Base-by-base conservation (phyloP, 2,113 vertebrate genomes). In the Bujurquina vittata region DNA sequence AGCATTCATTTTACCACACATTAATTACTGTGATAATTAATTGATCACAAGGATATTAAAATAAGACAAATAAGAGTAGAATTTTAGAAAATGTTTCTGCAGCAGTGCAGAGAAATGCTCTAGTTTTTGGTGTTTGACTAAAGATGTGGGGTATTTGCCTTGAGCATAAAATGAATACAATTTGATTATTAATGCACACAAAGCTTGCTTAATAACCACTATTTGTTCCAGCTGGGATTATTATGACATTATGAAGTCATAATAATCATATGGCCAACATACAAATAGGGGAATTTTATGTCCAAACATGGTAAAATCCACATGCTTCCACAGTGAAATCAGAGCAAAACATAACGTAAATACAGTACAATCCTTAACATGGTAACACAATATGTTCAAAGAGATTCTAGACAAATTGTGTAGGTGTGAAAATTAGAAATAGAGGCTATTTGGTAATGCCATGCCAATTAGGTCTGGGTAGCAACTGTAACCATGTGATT, bases 401-500 rank as follows among this genome's bases (percentile, higher is more conserved):
- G 78, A 87, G 84, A 87, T 86, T 85, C 52, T 75, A 77, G 80
- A 89, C 87, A 81, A 86, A 86, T 14, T 78, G 43, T 63, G 87
- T 83, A 52, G 82, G 87, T 84, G 89, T 90, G 84, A 86, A 93
- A 92, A 90, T 88, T 85, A 85, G 87, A 93, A 94, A 89, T 87
- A 82, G 79, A 59, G 46, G 57, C 77, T 86, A 93, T 93, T 94
- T 92, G 88, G 88, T 91, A 84, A 89, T 90, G 79, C 84, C 88
- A 93, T 92, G 90, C 89, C 90, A 93, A 93, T 93, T 93, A 93
- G 74, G 46, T 58, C 49, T 88, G 73, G 77, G 72, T 90, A 93
- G 91, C 91, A 93, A 91, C 88, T 87, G 87, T 93, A 89, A 92
- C 91, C 85, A 88, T 94, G 90, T 93, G 89, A 94, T 94, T 94